Evolutionary conservation across 1,140 invertebrate genomes (phyloP).

Genomic region (Bombus terrestris): DNA sequence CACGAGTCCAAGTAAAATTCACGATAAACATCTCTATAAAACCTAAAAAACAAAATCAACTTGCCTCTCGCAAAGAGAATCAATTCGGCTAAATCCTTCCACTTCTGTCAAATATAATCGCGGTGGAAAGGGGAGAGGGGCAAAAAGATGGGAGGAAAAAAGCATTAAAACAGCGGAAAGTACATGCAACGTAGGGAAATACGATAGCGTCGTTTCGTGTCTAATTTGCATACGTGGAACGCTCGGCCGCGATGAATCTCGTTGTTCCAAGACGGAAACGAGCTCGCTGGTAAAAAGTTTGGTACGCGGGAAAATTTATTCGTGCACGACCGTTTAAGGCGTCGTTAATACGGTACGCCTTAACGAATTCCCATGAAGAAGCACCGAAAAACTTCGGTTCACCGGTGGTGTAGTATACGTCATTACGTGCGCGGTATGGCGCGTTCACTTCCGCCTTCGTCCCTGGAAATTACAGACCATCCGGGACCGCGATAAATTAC

Average conservation of each 20-base stretch:
- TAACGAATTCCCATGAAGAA: constrained; percentile 47
- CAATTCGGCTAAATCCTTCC: background rate
- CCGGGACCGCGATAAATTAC: constrained; percentile 24
- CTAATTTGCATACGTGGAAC: constrained; percentile 15
- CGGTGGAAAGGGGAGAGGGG: fast-evolving
- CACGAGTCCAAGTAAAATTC: background rate
- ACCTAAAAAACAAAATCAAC: background rate
- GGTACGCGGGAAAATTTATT: constrained; percentile 48
- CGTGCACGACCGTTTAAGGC: constrained; percentile 47
- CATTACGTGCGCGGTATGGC: constrained; percentile 33
- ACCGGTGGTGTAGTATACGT: constrained; percentile 13
- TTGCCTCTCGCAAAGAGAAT: background rate
- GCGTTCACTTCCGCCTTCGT: constrained; percentile 52
- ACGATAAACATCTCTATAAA: too few species aligned
- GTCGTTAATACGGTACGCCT: constrained; percentile 52
- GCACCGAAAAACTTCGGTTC: constrained; percentile 47
- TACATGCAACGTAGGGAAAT: background rate
- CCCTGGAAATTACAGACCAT: constrained; percentile 41
- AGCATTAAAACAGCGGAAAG: background rate
- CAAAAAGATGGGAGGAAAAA: background rate
- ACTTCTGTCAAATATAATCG: background rate
- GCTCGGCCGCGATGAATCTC: background rate
- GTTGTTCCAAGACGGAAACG: constrained; percentile 1
- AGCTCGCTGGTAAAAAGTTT: constrained; percentile 6
- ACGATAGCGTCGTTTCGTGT: background rate